phyloP scores from a whole-genome alignment of 2,797 vertebrate species.

The Triplophysa yarkandensis region DNA sequence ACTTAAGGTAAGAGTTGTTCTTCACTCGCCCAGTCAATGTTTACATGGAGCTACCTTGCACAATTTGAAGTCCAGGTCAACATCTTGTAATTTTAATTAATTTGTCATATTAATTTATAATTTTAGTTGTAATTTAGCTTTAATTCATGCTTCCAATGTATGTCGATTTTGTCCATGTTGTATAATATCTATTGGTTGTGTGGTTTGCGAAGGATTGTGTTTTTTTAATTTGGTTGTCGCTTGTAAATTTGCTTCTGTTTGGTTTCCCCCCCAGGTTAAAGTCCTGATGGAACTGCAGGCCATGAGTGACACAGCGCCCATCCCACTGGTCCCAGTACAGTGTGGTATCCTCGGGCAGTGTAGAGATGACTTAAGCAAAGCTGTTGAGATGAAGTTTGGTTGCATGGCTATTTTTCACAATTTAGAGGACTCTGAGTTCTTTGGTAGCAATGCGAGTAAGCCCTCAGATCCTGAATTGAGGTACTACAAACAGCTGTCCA shows the following conservation, averaged over 20 bases:
- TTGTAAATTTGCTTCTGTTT: neutral
- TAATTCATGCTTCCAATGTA: no score
- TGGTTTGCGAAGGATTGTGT: neutral
- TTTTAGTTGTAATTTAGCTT: no score
- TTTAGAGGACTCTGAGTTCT: slow-evolving; percentile 10
- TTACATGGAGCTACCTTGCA: neutral
- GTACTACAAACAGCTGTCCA: slow-evolving; percentile 60
- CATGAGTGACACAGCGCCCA: slow-evolving; percentile 32
- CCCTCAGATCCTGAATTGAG: slow-evolving; percentile 47
- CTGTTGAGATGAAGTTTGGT: slow-evolving; percentile 76
- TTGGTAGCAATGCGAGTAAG: neutral
- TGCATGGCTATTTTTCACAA: slow-evolving; percentile 64
- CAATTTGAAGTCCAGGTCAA: no score
- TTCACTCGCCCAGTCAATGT: neutral
- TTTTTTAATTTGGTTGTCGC: neutral
- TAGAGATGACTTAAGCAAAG: slow-evolving; percentile 51
- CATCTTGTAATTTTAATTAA: no score
- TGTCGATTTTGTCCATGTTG: no score
- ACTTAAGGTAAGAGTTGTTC: neutral
- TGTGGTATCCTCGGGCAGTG: slow-evolving; percentile 65
- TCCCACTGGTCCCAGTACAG: slow-evolving; percentile 58
- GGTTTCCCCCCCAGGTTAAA: neutral
- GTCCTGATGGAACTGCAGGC: slow-evolving; percentile 3
- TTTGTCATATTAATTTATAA: no score
- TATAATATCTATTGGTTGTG: neutral